Percentiles rank a stretch among this genome's conserved stretches.
Conservation (phyloP, 2,888 invertebrate species). For the Polydrusus pterygomalis region DNA sequence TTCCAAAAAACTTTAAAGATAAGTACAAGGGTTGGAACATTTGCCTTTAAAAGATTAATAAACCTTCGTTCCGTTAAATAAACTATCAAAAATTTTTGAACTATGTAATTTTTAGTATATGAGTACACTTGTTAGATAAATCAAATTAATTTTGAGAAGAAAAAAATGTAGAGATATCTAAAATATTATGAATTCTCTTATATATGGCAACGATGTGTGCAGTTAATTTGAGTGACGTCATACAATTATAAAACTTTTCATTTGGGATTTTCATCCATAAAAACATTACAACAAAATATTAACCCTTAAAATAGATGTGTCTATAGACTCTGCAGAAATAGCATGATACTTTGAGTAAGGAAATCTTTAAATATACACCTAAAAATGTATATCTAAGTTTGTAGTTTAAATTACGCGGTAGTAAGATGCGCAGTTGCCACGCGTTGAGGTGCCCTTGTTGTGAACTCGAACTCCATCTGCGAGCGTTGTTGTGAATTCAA, state of each 20-base stretch:
- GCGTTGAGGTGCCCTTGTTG: slow-evolving; percentile 66
- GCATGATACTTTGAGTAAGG: neutral
- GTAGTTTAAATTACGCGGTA: slow-evolving; percentile 66
- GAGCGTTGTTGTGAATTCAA: slow-evolving; percentile 80
- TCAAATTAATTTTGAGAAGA: neutral
- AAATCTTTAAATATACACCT: neutral
- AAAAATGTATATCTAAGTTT: neutral
- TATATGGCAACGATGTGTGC: neutral
- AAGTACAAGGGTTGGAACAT: too few species aligned
- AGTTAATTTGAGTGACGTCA: neutral
- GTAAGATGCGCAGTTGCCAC: slow-evolving; percentile 69
- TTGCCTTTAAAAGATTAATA: too few species aligned
- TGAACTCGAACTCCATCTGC: slow-evolving; percentile 73
- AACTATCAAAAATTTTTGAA: neutral
- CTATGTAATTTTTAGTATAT: neutral
- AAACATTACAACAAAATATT: neutral
- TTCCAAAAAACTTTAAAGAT: too few species aligned
- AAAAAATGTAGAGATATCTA: neutral
- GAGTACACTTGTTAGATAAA: neutral
- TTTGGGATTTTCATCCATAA: neutral
- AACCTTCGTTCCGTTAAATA: too few species aligned
- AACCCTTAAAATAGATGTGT: neutral
- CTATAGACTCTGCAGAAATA: neutral
- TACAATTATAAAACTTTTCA: neutral
- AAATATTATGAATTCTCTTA: neutral